These are phyloP conservation scores for Chaenogobius annularis DNA, from an alignment of 2,113 vertebrate species.

Conservation along the genomic window DNA sequence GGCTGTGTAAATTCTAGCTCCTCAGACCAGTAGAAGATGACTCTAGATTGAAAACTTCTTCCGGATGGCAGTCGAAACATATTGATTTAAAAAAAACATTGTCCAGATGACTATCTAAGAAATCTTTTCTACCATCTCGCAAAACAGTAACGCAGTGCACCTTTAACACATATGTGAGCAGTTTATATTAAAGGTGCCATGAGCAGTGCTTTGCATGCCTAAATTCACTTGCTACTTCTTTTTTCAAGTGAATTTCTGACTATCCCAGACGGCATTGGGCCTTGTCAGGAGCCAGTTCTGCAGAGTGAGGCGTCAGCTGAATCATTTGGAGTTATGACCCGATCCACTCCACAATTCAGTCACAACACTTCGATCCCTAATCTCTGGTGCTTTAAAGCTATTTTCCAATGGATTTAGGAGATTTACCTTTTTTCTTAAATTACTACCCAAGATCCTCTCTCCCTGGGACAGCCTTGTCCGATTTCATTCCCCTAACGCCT, in stretches of 20 bases:
- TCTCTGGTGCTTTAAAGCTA: constrained; percentile 21
- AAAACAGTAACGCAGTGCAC: no score
- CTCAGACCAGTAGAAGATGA: no score
- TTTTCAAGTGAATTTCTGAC: no score
- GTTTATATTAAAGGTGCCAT: no score
- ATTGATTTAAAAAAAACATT: no score
- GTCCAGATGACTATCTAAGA: no score
- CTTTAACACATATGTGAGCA: no score
- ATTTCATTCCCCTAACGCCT: constrained; percentile 20
- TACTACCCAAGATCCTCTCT: constrained; percentile 9
- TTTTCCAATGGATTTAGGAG: constrained; percentile 19
- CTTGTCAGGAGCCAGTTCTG: constrained; percentile 5
- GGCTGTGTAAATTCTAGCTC: no score
- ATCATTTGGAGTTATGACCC: constrained; percentile 34
- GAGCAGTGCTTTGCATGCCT: not conserved
- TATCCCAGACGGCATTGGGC: not conserved
- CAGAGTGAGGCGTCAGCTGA: constrained; percentile 25
- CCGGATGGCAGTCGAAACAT: no score
- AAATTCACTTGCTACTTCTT: not conserved
- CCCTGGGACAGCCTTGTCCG: not conserved
- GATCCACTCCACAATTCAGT: constrained; percentile 9
- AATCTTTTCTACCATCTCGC: no score
- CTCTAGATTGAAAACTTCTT: no score
- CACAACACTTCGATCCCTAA: constrained; percentile 22
- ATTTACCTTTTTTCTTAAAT: constrained; percentile 29